Conservation (phyloP, 2,113 vertebrate species). For the Agelaius phoeniceus region DNA sequence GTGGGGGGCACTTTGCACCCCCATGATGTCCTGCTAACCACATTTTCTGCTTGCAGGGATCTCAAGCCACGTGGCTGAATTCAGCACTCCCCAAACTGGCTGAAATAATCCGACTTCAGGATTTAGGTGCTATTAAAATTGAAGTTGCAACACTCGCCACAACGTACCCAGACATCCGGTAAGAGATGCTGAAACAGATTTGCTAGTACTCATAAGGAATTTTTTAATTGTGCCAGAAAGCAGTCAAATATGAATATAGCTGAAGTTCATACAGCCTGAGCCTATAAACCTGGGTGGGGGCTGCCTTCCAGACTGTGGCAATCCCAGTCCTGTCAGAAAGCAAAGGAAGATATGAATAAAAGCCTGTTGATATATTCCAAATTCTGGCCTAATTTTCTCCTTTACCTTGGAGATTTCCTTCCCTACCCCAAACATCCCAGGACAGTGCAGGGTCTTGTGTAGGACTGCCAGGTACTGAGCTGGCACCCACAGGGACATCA, state of each 20-base stretch:
- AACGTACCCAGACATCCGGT: constrained; percentile 86
- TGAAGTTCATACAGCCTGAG: neutral
- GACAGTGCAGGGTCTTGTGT: neutral
- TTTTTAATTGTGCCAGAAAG: neutral
- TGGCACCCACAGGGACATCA: rapidly evolving
- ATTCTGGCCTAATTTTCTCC: neutral
- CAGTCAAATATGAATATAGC: neutral
- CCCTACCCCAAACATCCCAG: neutral
- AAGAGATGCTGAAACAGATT: neutral
- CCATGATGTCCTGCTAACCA: neutral
- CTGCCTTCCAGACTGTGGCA: neutral
- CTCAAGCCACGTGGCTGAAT: constrained; percentile 75
- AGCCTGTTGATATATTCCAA: neutral
- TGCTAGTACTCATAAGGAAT: neutral
- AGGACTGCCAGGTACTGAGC: neutral
- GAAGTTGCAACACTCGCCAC: constrained; percentile 78
- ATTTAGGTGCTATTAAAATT: constrained; percentile 80
- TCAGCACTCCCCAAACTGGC: constrained; percentile 76
- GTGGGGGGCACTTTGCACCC: neutral
- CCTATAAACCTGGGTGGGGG: neutral
- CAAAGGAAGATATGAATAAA: neutral
- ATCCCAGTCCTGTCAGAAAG: neutral
- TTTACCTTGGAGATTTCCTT: neutral
- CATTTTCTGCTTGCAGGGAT: constrained; percentile 74
- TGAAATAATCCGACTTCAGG: constrained; percentile 86